Conservation (phyloP, 2,888 invertebrate species). For the Zaprionus bogoriensis region DNA sequence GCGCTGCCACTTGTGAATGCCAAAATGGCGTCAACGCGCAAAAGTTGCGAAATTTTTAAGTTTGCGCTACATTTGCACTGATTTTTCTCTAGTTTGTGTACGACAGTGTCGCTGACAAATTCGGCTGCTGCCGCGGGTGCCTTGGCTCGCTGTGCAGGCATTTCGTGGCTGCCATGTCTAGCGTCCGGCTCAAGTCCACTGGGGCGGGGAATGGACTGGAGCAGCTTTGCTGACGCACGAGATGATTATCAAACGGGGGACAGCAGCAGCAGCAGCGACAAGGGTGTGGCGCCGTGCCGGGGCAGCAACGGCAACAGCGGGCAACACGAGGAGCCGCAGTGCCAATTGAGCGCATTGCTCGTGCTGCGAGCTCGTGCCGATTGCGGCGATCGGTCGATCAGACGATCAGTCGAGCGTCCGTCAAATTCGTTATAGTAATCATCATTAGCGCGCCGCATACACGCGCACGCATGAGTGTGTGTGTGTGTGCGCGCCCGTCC, state of each 20-base stretch:
- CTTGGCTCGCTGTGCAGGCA: slow-evolving; percentile 10
- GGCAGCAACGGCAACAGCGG: slow-evolving; percentile 25
- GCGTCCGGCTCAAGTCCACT: slow-evolving; percentile 48
- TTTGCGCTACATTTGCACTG: neutral
- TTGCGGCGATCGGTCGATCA: slow-evolving; percentile 36
- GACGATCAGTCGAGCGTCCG: slow-evolving; percentile 37
- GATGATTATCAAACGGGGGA: slow-evolving; percentile 66
- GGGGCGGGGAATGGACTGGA: slow-evolving; percentile 32
- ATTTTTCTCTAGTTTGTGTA: neutral
- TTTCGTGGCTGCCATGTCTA: slow-evolving; percentile 19
- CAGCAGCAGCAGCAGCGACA: too few relatives aligned
- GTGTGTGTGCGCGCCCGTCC: slow-evolving; percentile 28
- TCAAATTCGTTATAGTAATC: slow-evolving; percentile 67
- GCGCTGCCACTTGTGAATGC: neutral
- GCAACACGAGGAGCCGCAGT: slow-evolving; percentile 63
- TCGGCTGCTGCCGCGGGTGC: neutral
- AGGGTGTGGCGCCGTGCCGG: too few relatives aligned
- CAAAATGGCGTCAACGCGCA: too few relatives aligned
- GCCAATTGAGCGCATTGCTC: slow-evolving; percentile 73
- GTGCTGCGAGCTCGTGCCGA: slow-evolving; percentile 73
- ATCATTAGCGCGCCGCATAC: slow-evolving; percentile 56
- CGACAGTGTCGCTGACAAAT: neutral
- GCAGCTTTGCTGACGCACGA: slow-evolving; percentile 73
- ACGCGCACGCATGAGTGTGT: neutral
- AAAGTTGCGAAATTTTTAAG: too few relatives aligned